Percentiles rank a stretch among this genome's conserved stretches.
phyloP scores from a whole-genome alignment of 2,113 vertebrate genomes.

The Verasper variegatus region DNA sequence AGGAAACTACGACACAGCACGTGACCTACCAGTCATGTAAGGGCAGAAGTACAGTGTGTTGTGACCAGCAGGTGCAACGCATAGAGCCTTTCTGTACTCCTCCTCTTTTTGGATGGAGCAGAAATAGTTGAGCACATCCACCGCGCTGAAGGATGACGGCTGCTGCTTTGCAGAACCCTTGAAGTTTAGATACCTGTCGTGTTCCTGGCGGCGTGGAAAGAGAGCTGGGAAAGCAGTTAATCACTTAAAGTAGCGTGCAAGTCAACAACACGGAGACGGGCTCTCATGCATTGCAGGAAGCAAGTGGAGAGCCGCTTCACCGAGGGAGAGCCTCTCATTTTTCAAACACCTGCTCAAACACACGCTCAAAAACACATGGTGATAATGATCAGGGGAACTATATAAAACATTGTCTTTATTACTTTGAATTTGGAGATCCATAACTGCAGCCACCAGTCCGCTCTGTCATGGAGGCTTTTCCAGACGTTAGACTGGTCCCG shows the following conservation, averaged over 20 bases:
- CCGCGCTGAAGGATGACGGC: neutral
- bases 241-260: slow-evolving; percentile 6
- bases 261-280: slow-evolving; percentile 24
- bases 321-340: slow-evolving; percentile 30
- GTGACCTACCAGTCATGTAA: slow-evolving; percentile 43
- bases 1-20: neutral
- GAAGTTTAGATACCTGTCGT: slow-evolving; percentile 23
- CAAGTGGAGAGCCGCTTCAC: slow-evolving; percentile 14
- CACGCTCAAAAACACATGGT: too few relatives aligned
- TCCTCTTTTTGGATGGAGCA: slow-evolving; percentile 61
- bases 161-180: slow-evolving; percentile 6
- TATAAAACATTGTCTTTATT: neutral
- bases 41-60: slow-evolving; percentile 53
- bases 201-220: slow-evolving; percentile 31
- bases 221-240: slow-evolving; percentile 17
- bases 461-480: slow-evolving; percentile 49
- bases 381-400: too few relatives aligned
- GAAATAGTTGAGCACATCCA: slow-evolving; percentile 75
- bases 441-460: slow-evolving; percentile 62
- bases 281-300: neutral
- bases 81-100: neutral
- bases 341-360: slow-evolving; percentile 9
- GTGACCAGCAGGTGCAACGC: neutral
- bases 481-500: slow-evolving; percentile 33
- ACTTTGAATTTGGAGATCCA: slow-evolving; percentile 77